Evolutionary conservation across 2,113 vertebrate genomes (phyloP), one percentile per base, ranked within the genome.

Genomic region (Melanostigma gelatinosum): DNA sequence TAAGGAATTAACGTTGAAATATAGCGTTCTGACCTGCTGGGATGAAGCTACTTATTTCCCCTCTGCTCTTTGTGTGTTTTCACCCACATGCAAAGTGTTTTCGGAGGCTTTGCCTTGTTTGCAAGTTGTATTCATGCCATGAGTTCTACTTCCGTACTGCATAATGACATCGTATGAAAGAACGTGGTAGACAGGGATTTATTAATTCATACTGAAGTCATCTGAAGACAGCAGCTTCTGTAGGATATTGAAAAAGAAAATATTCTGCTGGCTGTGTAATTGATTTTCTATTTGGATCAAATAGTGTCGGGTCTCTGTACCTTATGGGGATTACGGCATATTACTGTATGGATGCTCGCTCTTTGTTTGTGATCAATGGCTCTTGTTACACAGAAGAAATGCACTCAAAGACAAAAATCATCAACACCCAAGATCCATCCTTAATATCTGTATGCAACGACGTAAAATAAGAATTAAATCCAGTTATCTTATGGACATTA

Each of bases 1-100:
- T 90, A 80, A 91, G 88, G 86, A 91, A 91, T 90, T 91, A 93
- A 87, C 87, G 82, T 83, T 75, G 65, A 82, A 75, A 79, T 64
- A 55, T 69, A 50, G 76, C 75, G 73, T 75, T 84, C 67, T 74
- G 54, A 85, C 78, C 65, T 46, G 62, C 76, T 57, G 83, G 65
- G 76, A 85, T 62, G 27, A 50, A 81, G 68, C 64, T 76, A 63
- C 75, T 85, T 80, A 79, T 82, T 86, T 79, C 4, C 77, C 22
- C 48, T 27, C 1, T 48, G 29, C 32, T 11, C 61, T 70, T 84
- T 83, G 55, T 89, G 73, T 77, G 73, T 82, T 84, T 88, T 84
- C 61, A 77, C 4, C 40, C 54, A 66, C 70, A 67, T 87, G 84
- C 80, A 86, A 82, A 84, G 77, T 76, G 75, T 83, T 58, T 82